Base-by-base conservation (phyloP, 2,888 invertebrate species). In the Ichneumoninae sp. region DNA sequence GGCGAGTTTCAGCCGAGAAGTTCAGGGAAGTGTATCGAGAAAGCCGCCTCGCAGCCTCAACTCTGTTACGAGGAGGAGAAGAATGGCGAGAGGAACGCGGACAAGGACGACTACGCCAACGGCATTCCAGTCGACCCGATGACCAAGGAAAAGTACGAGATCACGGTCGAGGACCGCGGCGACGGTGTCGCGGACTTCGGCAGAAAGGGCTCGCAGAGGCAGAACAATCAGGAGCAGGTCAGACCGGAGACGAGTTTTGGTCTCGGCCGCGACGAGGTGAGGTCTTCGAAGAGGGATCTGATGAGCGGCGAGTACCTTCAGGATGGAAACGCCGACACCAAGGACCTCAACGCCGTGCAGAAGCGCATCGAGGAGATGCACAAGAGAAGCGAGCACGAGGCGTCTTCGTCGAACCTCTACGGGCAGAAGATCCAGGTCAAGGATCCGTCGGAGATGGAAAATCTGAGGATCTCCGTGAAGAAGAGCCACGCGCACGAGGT, bases 21-120 rank as follows among this genome's bases (percentile, higher is more conserved):
- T 87, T 91, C 92, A 3, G 86, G 88, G 0, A 91, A 90, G 10
- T 89, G 91, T 6, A 93, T 93, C 74, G 93, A 92, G 80, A 93
- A 93, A 74, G 95, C 96, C 0, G 94, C 96, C 0, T 96, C 96
- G 0, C 96, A 96, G 88, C 96, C 96, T 1, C 96, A 96, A 88
- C 94, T 96, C 3, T 94, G 96, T 47, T 95, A 93, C 84, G 95
- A 95, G 30, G 94, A 94, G 62, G 94, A 94, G n/a, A 89, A 88
- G 60, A 77, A 81, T 36, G 13, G 85, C 82, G 6, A 80, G 81
- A 86, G 87, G 40, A 88, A 88, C 19, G 13, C 62, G 8, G 91
- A 90, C 74, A 88, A 90, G 6, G 78, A 82, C 0, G 91, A 92
- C 3, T 82, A 86, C 16, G 79, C 87, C 68, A 91, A 91, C 78